Evolutionary conservation across 2,797 vertebrate genomes (phyloP), one percentile per base, ranked within the genome.

Genomic region (Microcaecilia unicolor): DNA sequence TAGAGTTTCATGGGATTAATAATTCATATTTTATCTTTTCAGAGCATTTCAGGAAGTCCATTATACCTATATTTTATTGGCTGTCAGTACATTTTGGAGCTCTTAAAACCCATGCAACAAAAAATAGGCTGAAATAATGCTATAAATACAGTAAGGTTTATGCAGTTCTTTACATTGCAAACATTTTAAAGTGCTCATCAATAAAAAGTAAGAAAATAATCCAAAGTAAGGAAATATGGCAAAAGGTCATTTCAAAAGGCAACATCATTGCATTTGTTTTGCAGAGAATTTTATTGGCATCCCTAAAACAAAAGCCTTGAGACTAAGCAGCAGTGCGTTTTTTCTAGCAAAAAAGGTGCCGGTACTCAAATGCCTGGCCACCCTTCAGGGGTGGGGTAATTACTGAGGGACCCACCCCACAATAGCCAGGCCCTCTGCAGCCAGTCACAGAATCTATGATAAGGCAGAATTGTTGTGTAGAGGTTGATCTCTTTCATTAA

Each of bases 71-170:
- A 65, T 72, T 74, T 80, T 72, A 56, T 51, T 34, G 75, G 49
- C 31, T 72, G 64, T 78, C 63, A 71, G 74, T 78, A 73, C 71
- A 71, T 79, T 76, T 66, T 70, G 47, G 61, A 56, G 56, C 66
- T 74, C 50, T 70, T 81, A 72, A 78, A 66, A 61, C 48, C 55
- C 6, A 0, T 63, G 58, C 67, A 66, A 72, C 78, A 67, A 81
- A 73, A 76, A 75, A 71, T 55, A 71, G 55, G 14, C 55, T 41
- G 33, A 67, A 72, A 18, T 74, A 77, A 70, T 36, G 55, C 58
- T 57, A 76, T 70, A 70, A 72, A 75, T 70, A 65, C 63, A 69
- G 81, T 73, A 78, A 79, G 81, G 79, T 79, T 80, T 74, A 78
- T 78, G 45, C 55, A 52, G 54, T 33, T 60, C 42, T 71, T 75